Conservation (phyloP, 2,888 invertebrate species). For the Noctua fimbriata region DNA sequence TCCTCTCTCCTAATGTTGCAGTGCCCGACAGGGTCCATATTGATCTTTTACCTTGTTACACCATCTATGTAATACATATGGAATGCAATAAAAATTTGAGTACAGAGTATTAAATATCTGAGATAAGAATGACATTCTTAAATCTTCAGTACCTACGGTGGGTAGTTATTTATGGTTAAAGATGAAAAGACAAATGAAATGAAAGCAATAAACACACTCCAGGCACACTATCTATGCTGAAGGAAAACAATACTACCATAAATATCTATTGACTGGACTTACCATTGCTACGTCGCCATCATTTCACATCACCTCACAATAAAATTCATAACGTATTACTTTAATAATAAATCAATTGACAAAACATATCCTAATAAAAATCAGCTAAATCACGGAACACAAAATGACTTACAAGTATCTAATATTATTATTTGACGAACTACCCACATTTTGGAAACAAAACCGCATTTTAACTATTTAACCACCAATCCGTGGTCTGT, state of each 20-base stretch:
- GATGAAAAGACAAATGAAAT: neutral
- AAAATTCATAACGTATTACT: neutral
- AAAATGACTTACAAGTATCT: neutral
- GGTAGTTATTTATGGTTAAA: neutral
- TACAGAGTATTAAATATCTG: neutral
- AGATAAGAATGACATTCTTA: too few relatives aligned
- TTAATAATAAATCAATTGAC: neutral
- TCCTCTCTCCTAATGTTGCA: too few relatives aligned
- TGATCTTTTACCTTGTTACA: too few relatives aligned
- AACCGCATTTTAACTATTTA: neutral
- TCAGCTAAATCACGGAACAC: neutral
- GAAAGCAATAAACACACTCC: neutral
- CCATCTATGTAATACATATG: too few relatives aligned
- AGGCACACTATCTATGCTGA: neutral
- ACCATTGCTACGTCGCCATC: neutral
- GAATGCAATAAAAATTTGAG: too few relatives aligned
- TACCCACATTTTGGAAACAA: slow-evolving; percentile 14
- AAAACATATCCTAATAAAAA: neutral
- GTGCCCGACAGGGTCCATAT: too few relatives aligned
- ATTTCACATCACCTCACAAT: neutral
- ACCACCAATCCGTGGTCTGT: neutral
- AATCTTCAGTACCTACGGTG: neutral
- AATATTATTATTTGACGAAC: neutral
- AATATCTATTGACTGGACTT: neutral
- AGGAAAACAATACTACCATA: neutral